These are phyloP conservation scores for Tragelaphus scriptus DNA, from an alignment of 2,113 vertebrate genomes.

Conservation along the genomic window DNA sequence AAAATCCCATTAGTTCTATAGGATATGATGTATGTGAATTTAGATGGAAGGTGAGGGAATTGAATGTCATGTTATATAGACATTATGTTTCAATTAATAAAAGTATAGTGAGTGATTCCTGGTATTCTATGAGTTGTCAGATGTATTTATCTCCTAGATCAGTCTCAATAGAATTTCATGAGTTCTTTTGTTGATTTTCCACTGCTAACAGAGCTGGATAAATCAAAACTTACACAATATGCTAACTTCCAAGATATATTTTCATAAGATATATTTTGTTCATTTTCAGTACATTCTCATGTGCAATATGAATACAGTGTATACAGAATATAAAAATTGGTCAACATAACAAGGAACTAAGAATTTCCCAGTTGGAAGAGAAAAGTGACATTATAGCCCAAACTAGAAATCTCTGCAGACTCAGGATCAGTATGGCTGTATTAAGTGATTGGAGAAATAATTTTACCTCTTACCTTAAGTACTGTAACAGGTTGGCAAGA, in stretches of 20 bases:
- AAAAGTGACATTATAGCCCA: neutral
- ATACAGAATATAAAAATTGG: neutral
- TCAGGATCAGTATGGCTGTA: too few species aligned
- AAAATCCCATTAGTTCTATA: neutral
- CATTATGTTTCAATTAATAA: neutral
- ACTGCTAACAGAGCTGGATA: neutral
- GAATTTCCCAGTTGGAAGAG: neutral
- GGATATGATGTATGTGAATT: neutral
- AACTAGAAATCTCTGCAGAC: neutral
- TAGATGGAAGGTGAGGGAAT: neutral
- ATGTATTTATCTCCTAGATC: neutral
- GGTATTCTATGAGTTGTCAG: neutral
- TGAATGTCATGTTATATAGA: neutral
- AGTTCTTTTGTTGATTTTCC: neutral
- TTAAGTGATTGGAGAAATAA: rapidly evolving
- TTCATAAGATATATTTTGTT: neutral
- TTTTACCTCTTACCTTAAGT: neutral
- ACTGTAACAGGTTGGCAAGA: neutral
- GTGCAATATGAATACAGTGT: neutral
- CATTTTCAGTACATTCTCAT: neutral
- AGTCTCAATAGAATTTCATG: neutral
- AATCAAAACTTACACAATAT: neutral
- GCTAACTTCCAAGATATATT: neutral
- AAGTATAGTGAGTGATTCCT: neutral
- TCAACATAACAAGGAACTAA: neutral